Percentiles rank a stretch among this genome's conserved stretches.
These are phyloP conservation scores for Etheostoma nigrum DNA, from an alignment of 2,797 vertebrate genomes.

Conservation along the genomic window DNA sequence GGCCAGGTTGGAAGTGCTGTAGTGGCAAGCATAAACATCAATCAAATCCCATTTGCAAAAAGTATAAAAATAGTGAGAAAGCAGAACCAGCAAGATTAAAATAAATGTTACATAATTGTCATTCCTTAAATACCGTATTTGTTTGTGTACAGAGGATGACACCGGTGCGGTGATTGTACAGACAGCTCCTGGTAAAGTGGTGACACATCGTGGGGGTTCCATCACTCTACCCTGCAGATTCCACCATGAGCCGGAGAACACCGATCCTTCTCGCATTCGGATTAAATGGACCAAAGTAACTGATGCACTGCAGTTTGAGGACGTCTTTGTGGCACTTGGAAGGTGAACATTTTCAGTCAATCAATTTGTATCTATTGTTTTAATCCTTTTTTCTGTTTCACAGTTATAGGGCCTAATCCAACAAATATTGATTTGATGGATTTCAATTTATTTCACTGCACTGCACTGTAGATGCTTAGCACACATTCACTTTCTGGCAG, in stretches of 20 bases:
- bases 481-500: not conserved
- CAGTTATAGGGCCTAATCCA: not conserved
- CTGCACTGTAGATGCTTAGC: not conserved
- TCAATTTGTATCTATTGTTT: not conserved
- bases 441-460: not conserved
- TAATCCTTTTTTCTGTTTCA: not conserved
- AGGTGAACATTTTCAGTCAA: conserved; percentile 51
- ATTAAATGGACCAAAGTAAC: conserved; percentile 97
- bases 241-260: conserved; percentile 89
- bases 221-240: conserved; percentile 96
- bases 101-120: not conserved
- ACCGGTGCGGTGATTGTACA: conserved; percentile 94
- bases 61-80: not conserved
- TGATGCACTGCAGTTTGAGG: conserved; percentile 89
- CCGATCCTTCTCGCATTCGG: conserved; percentile 88
- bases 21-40: not conserved
- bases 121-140: not conserved
- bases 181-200: conserved; percentile 94
- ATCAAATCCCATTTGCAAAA: not conserved
- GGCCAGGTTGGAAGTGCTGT: not conserved
- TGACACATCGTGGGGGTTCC: conserved; percentile 94
- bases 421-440: not conserved
- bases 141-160: conserved; percentile 88
- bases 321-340: conserved; percentile 93
- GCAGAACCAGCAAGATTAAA: not conserved